Evolutionary conservation across 2,888 invertebrate species (phyloP).

Genomic region (Sinohyriopsis cumingii): DNA sequence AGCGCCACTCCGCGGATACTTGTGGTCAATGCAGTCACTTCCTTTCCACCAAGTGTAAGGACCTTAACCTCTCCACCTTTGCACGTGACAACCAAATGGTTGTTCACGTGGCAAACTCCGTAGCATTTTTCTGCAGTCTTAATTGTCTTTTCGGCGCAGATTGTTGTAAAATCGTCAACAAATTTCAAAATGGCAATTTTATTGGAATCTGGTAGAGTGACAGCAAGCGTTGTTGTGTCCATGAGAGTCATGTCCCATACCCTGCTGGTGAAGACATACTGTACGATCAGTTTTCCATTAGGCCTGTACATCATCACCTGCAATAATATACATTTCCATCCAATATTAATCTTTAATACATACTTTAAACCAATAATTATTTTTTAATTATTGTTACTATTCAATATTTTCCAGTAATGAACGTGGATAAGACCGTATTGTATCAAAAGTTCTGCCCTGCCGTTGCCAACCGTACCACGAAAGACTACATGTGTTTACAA

Average conservation of each 20-base stretch:
- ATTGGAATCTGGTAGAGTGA: constrained; percentile 36
- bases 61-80: constrained; percentile 38
- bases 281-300: constrained; percentile 27
- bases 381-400: too few species aligned
- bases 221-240: constrained; percentile 24
- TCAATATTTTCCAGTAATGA: too few species aligned
- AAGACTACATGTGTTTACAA: too few species aligned
- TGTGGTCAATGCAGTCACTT: constrained; percentile 30
- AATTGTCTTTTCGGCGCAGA: constrained; percentile 29
- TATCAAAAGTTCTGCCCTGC: too few species aligned
- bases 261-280: constrained; percentile 34
- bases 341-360: too few species aligned
- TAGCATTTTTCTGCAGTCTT: constrained; percentile 35
- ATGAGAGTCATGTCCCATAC: constrained; percentile 37
- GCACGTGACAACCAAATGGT: constrained; percentile 29
- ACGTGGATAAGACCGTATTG: too few species aligned
- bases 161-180: constrained; percentile 16
- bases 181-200: constrained; percentile 34
- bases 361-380: too few species aligned
- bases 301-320: constrained; percentile 23
- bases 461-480: too few species aligned
- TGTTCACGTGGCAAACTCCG: constrained; percentile 29
- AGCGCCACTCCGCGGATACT: constrained; percentile 25
- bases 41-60: constrained; percentile 33
- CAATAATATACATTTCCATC: too few species aligned